Evolutionary conservation across 2,888 invertebrate species (phyloP).

Genomic region (Brachypterus glaber): DNA sequence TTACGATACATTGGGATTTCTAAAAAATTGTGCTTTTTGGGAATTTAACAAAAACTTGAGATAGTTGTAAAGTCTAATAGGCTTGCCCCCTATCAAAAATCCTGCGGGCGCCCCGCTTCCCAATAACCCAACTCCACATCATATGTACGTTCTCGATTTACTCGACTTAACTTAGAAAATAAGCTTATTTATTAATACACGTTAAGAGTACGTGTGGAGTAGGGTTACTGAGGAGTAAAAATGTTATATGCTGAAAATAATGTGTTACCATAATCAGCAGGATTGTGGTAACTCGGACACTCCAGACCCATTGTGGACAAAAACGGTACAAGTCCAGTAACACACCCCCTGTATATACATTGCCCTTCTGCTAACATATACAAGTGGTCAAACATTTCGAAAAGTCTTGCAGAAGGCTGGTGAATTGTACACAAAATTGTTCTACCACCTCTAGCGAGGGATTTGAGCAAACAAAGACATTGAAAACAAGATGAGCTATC

Average conservation of each 20-base stretch:
- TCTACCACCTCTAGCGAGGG: conserved; percentile 75
- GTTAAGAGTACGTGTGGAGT: background rate
- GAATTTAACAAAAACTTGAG: too few species aligned
- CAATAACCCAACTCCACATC: too few species aligned
- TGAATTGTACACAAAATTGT: conserved; percentile 95
- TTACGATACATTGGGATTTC: too few species aligned
- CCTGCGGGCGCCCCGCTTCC: too few species aligned
- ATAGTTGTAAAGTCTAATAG: too few species aligned
- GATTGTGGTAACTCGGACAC: conserved; percentile 94
- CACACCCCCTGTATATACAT: conserved; percentile 84
- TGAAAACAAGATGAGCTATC: conserved; percentile 93
- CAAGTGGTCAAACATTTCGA: conserved; percentile 91
- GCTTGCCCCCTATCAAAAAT: too few species aligned
- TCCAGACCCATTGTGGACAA: conserved; percentile 73
- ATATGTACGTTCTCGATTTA: too few species aligned
- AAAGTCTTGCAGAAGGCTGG: conserved; percentile 89
- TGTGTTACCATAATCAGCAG: conserved; percentile 80
- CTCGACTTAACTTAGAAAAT: too few species aligned
- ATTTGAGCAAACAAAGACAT: conserved; percentile 80
- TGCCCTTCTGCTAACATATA: conserved; percentile 88
- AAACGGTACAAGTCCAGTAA: conserved; percentile 77
- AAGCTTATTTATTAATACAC: too few species aligned
- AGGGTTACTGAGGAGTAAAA: background rate
- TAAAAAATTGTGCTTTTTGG: too few species aligned
- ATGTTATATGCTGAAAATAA: background rate